phyloP scores from a whole-genome alignment of 2,888 invertebrate genomes.

The Palloptera scutellata region DNA sequence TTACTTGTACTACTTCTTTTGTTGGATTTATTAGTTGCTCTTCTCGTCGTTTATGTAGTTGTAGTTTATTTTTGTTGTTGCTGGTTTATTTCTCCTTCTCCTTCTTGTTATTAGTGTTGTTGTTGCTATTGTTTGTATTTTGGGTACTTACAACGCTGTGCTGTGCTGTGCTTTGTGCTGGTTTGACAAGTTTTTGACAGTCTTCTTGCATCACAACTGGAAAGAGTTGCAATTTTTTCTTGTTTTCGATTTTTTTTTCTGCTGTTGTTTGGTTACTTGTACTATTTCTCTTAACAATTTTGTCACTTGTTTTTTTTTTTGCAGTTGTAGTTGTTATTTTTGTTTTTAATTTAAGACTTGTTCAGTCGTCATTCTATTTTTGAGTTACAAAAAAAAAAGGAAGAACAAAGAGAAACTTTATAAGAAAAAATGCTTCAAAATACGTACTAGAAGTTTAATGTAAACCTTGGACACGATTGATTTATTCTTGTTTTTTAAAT shows the following conservation, averaged over 20 bases:
- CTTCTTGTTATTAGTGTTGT: conserved; percentile 8
- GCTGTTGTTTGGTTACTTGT: conserved; percentile 23
- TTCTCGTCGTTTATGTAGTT: conserved; percentile 21
- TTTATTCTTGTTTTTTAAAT: conserved; percentile 1
- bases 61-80: conserved; percentile 11
- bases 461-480: conserved; percentile 8
- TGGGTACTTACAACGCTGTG: neutral
- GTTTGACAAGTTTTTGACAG: conserved; percentile 45
- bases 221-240: conserved; percentile 24
- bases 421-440: too few species aligned
- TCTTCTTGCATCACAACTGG: conserved; percentile 35
- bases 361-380: conserved; percentile 39
- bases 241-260: conserved; percentile 21
- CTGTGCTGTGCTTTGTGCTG: conserved; percentile 20
- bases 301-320: conserved; percentile 35
- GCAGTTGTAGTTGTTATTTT: conserved; percentile 21
- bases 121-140: conserved; percentile 9
- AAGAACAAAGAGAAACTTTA: conserved; percentile 1
- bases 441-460: neutral
- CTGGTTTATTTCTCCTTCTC: conserved; percentile 11
- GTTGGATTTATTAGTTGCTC: conserved; percentile 36
- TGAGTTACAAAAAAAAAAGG: conserved; percentile 6
- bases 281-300: conserved; percentile 34
- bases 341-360: conserved; percentile 41
- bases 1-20: conserved; percentile 28